Base-by-base conservation (phyloP, 2,797 vertebrate genomes). In the Xenentodon cancila region DNA sequence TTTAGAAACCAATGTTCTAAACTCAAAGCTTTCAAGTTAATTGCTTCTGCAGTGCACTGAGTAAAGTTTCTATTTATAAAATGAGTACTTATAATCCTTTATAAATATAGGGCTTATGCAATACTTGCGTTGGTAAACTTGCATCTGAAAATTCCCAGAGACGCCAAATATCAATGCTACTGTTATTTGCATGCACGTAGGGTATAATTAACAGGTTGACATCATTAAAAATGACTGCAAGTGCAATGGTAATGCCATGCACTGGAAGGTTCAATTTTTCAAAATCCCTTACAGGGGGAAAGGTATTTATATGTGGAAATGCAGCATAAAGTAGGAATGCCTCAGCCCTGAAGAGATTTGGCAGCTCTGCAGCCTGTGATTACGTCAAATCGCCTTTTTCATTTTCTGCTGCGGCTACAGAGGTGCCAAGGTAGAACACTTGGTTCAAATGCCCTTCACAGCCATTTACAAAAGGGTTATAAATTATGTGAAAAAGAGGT, bases 231-330 rank as follows among this genome's bases (percentile, higher is more conserved):
- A 90, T 88, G 85, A 73, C 73, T 80, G 74, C 56, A 80, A 85
- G 83, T 89, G 86, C 86, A 82, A 81, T 78, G 84, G 85, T 84
- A 75, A 88, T 82, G 89, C 85, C 88, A 86, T 89, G 89, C 88
- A 89, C 88, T 82, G 80, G 84, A 70, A 81, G 62, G 64, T 77
- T 82, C 13, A 43, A 62, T 67, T 71, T 67, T 19, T 68, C 45
- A 68, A 60, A 69, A 55, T 66, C 56, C 62, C 63, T 80, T 87
- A 81, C 84, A 83, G 78, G 72, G 34, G 75, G 57, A 56, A 53
- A 87, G 74, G 82, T 74, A 84, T 91, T 88, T 84, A 87, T 86
- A 87, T 79, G 77, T 12, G 34, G 68, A 80, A 80, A 70, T 70
- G 65, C 77, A 70, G 58, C 68, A 68, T 77, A 88, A 40, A 40